phyloP scores from a whole-genome alignment of 2,888 invertebrate genomes.

The Ophion costatus region DNA sequence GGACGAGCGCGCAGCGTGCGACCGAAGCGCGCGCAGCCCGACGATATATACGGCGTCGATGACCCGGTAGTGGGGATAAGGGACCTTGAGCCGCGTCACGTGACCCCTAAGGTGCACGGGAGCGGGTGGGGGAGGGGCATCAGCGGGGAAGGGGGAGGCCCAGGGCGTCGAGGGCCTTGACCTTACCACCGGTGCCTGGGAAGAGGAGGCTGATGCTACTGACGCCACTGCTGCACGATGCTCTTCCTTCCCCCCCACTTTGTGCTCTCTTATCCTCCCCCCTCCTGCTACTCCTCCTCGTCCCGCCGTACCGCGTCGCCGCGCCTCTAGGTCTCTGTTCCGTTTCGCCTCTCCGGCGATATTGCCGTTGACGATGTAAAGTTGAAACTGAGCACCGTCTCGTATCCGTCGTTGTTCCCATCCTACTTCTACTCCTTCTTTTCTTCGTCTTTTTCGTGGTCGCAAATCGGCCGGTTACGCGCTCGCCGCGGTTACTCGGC shows the following conservation, averaged over 20 bases:
- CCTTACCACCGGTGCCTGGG: slow-evolving; percentile 82
- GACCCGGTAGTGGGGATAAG: slow-evolving; percentile 79
- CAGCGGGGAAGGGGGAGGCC: slow-evolving; percentile 1
- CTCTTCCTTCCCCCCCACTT: slow-evolving; percentile 57
- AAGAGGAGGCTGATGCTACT: slow-evolving; percentile 72
- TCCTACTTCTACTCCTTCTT: background rate
- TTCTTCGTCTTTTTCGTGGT: slow-evolving; percentile 30
- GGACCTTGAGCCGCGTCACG: slow-evolving; percentile 86
- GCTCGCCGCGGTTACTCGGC: slow-evolving; percentile 60
- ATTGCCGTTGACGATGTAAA: slow-evolving; percentile 51
- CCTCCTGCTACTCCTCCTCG: slow-evolving; percentile 21
- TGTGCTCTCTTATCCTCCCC: slow-evolving; percentile 22
- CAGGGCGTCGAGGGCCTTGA: slow-evolving; percentile 85
- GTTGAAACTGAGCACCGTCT: slow-evolving; percentile 53
- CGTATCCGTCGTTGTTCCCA: slow-evolving; percentile 30
- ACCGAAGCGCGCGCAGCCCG: slow-evolving; percentile 71
- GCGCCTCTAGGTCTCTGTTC: slow-evolving; percentile 31
- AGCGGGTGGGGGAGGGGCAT: slow-evolving; percentile 66
- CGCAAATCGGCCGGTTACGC: slow-evolving; percentile 47
- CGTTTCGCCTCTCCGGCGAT: slow-evolving; percentile 36
- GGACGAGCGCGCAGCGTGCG: slow-evolving; percentile 38
- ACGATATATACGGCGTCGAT: slow-evolving; percentile 55
- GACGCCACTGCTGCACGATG: slow-evolving; percentile 67
- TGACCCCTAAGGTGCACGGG: slow-evolving; percentile 83
- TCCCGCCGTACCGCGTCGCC: slow-evolving; percentile 26